A percentile compares a stretch with the other conserved stretches of the same genome.
These are phyloP conservation scores for Salpingus planirostris DNA, from an alignment of 2,888 invertebrate species.

Conservation along the genomic window DNA sequence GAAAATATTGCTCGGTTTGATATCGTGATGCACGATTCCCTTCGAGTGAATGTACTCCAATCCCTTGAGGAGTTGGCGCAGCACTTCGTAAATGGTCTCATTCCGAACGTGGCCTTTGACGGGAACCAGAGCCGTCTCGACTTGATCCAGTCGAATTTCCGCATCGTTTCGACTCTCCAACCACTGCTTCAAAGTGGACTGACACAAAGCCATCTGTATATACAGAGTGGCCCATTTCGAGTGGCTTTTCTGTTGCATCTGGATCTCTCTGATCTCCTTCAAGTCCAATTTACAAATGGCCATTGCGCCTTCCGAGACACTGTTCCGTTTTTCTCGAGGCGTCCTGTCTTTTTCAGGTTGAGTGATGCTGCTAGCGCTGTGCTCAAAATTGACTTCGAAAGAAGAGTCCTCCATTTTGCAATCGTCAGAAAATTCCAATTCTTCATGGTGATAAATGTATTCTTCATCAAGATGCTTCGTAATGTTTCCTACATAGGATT, in stretches of 20 bases:
- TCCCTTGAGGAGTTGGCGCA: constrained; percentile 59
- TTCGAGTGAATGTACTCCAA: constrained; percentile 70
- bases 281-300: constrained; percentile 30
- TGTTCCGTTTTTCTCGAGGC: constrained; percentile 27
- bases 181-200: constrained; percentile 69
- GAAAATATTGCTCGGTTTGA: constrained; percentile 72
- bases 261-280: constrained; percentile 23
- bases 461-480: constrained; percentile 12
- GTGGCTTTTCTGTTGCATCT: constrained; percentile 26
- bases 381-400: constrained; percentile 32
- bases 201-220: constrained; percentile 78
- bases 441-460: constrained; percentile 23
- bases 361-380: constrained; percentile 20
- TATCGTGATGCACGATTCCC: constrained; percentile 73
- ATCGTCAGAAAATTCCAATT: constrained; percentile 21
- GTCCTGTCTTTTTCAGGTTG: constrained; percentile 4
- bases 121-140: constrained; percentile 25
- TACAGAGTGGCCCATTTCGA: constrained; percentile 62
- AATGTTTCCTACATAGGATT: constrained; percentile 3
- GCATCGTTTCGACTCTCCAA: constrained; percentile 52
- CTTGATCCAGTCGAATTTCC: constrained; percentile 17
- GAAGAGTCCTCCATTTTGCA: constrained; percentile 24
- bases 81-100: constrained; percentile 51
- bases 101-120: constrained; percentile 28
- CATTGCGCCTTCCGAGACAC: constrained; percentile 35